These are phyloP conservation scores for Mastomys coucha DNA, from an alignment of 2,113 vertebrate species.

Conservation along the genomic window DNA sequence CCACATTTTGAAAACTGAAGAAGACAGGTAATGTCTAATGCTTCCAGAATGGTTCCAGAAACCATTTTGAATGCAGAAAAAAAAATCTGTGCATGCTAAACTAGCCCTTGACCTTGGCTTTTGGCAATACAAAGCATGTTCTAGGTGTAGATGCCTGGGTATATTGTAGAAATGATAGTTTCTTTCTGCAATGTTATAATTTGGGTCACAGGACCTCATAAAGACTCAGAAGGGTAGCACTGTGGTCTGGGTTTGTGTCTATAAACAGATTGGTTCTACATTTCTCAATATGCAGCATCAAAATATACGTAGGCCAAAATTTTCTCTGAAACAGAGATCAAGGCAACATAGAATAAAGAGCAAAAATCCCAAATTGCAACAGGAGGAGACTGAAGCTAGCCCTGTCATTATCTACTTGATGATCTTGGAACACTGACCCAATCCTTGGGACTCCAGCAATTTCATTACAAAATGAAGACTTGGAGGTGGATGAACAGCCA, in stretches of 20 bases:
- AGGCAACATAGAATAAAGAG: not conserved
- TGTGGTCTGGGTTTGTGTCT: not conserved
- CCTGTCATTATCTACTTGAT: not conserved
- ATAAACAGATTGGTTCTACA: not conserved
- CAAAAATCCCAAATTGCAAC: not conserved
- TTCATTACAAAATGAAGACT: not conserved
- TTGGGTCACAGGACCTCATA: not conserved
- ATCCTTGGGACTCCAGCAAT: not conserved
- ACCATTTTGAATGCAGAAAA: not conserved
- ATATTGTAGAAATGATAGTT: not conserved
- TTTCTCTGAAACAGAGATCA: not conserved
- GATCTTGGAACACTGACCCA: not conserved
- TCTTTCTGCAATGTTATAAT: not conserved
- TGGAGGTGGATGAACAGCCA: not conserved
- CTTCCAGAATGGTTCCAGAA: not conserved
- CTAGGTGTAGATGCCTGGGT: not conserved
- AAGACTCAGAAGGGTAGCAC: not conserved
- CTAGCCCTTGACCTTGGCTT: not conserved
- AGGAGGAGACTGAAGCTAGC: not conserved
- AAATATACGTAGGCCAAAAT: not conserved
- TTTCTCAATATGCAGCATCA: not conserved
- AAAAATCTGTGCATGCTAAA: not conserved
- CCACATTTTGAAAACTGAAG: conserved; percentile 17
- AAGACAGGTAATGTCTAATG: not conserved
- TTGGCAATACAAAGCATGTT: not conserved